Percentiles rank a stretch among this genome's conserved stretches.
These are phyloP conservation scores for Plagodis pulveraria DNA, from an alignment of 2,888 invertebrate species.

Conservation along the genomic window DNA sequence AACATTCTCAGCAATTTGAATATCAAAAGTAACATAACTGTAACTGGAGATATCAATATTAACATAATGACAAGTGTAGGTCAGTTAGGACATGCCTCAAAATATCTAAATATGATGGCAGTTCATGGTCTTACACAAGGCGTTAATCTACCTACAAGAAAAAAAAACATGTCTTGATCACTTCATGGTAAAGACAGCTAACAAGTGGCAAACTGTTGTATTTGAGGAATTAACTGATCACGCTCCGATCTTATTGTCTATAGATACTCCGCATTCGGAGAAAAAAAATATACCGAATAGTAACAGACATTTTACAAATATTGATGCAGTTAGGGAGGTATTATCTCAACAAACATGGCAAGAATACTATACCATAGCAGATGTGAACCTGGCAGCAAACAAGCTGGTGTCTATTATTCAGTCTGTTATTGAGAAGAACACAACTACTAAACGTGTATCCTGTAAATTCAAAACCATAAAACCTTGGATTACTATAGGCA, in stretches of 20 bases:
- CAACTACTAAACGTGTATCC: background rate
- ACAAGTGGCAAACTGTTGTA: conserved; percentile 1
- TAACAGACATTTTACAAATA: background rate
- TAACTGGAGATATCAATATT: conserved; percentile 1
- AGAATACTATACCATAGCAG: background rate
- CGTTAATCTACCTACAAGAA: conserved; percentile 1
- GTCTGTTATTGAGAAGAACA: background rate
- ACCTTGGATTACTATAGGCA: background rate
- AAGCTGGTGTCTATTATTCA: background rate
- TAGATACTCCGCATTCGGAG: background rate
- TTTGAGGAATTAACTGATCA: conserved; percentile 2
- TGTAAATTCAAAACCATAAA: background rate
- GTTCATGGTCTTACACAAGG: background rate
- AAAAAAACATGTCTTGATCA: background rate
- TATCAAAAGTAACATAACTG: background rate
- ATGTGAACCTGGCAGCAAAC: background rate
- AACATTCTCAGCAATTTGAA: background rate
- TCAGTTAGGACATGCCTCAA: background rate
- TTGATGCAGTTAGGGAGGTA: background rate
- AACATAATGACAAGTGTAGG: background rate
- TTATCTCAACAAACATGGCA: conserved; percentile 2
- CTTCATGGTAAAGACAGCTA: background rate
- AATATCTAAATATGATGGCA: conserved; percentile 3
- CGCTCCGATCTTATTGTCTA: background rate
- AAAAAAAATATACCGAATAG: background rate